phyloP scores from a whole-genome alignment of 1,140 invertebrate species.

The Atopsyche davidsoni region DNA sequence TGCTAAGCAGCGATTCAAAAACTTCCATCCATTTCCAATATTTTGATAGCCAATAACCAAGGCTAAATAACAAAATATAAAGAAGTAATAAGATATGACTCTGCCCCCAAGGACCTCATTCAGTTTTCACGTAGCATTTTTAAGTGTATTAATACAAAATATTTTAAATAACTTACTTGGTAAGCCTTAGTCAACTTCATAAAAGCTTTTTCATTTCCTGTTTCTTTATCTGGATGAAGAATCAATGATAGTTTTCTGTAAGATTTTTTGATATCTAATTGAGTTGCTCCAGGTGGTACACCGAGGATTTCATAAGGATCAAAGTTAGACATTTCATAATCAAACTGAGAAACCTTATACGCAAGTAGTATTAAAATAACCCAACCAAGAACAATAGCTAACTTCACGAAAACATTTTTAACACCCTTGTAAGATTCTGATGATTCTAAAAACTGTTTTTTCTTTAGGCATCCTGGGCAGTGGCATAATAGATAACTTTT shows the following conservation, averaged over 20 bases:
- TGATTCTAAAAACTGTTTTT: constrained; percentile 71
- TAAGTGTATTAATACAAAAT: constrained; percentile 10
- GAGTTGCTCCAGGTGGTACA: constrained; percentile 75
- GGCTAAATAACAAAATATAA: too few relatives aligned
- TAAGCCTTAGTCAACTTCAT: constrained; percentile 97
- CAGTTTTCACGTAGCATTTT: too few relatives aligned
- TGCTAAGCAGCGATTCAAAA: too few relatives aligned
- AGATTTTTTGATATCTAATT: constrained; percentile 88
- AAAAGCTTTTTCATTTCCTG: constrained; percentile 94
- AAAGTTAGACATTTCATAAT: constrained; percentile 97
- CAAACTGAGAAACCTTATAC: constrained; percentile 96
- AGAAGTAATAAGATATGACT: too few relatives aligned
- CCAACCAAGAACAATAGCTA: constrained; percentile 81
- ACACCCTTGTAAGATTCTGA: constrained; percentile 82
- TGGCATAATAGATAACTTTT: constrained; percentile 72
- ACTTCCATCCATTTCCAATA: too few relatives aligned
- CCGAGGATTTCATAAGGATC: constrained; percentile 97
- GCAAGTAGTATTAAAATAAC: constrained; percentile 76
- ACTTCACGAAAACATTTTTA: constrained; percentile 61
- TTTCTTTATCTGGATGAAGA: constrained; percentile 96
- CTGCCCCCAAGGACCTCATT: too few relatives aligned
- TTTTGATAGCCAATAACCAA: too few relatives aligned
- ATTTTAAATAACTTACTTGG: constrained; percentile 41
- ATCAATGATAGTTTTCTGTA: constrained; percentile 91
- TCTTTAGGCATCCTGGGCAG: constrained; percentile 81